Conservation (phyloP, 2,113 vertebrate genomes). For the Litocranius walleri region DNA sequence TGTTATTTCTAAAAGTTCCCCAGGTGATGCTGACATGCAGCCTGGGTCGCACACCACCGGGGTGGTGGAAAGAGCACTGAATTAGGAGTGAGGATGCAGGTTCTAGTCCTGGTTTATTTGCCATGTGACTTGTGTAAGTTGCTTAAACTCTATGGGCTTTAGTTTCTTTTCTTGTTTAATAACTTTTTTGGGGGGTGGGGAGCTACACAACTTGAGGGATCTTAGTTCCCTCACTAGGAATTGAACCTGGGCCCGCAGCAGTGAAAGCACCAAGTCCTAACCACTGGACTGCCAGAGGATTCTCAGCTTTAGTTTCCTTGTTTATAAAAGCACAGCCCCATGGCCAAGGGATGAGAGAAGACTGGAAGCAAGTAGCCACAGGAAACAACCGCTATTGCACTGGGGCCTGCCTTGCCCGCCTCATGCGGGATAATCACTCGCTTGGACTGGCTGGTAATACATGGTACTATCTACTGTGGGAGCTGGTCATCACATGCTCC, state of each 20-base stretch:
- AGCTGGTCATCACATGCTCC: neutral
- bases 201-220: neutral
- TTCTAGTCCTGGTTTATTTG: neutral
- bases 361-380: neutral
- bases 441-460: neutral
- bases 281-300: neutral
- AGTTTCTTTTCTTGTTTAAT: neutral
- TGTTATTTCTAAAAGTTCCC: neutral
- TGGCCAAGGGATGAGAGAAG: neutral
- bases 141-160: neutral
- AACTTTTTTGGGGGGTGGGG: neutral
- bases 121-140: neutral
- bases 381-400: neutral
- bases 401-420: neutral
- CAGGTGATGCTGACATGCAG: neutral
- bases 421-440: neutral
- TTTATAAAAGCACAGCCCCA: neutral
- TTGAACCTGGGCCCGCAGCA: neutral
- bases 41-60: rapidly evolving
- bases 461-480: neutral
- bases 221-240: neutral
- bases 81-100: neutral
- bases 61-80: neutral
- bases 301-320: neutral
- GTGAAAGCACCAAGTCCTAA: neutral